Evolutionary conservation across 2,797 vertebrate species (phyloP).

Genomic region (Chelidonichthys spinosus): DNA sequence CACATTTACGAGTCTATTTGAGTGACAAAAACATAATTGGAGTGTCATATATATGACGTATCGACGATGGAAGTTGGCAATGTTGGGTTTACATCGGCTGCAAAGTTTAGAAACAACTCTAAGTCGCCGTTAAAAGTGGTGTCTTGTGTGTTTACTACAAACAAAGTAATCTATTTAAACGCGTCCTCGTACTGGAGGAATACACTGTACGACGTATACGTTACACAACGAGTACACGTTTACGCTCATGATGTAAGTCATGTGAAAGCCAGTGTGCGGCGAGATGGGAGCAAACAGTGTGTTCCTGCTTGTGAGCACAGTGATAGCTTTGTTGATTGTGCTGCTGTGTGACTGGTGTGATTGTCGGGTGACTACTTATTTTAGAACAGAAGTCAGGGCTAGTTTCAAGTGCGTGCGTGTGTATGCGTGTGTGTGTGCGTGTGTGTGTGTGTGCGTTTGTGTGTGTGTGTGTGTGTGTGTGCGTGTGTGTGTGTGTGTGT

Average conservation of each 20-base stretch:
- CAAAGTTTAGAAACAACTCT: not conserved
- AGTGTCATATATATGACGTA: not conserved
- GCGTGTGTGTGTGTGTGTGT: too few relatives aligned
- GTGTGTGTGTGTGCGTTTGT: too few relatives aligned
- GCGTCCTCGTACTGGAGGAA: not conserved
- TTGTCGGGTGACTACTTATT: conserved; percentile 67
- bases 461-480: too few relatives aligned
- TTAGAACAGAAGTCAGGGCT: conserved; percentile 63
- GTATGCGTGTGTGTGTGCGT: too few relatives aligned
- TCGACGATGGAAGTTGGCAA: not conserved
- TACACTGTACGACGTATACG: too few relatives aligned
- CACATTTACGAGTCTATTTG: not conserved
- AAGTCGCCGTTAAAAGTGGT: not conserved
- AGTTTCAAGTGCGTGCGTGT: not conserved
- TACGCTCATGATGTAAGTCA: not conserved
- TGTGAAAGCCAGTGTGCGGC: not conserved
- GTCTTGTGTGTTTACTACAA: not conserved
- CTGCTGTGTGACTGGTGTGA: conserved; percentile 71
- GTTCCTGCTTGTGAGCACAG: conserved; percentile 62
- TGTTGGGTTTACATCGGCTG: not conserved
- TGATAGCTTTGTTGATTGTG: conserved; percentile 79
- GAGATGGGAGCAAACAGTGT: conserved; percentile 25
- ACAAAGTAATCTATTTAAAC: not conserved
- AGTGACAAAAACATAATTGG: not conserved
- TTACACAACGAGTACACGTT: too few relatives aligned